Evolutionary conservation across 2,888 invertebrate species (phyloP), one percentile per base, ranked within the genome.

Genomic region (Drosophila monieri): DNA sequence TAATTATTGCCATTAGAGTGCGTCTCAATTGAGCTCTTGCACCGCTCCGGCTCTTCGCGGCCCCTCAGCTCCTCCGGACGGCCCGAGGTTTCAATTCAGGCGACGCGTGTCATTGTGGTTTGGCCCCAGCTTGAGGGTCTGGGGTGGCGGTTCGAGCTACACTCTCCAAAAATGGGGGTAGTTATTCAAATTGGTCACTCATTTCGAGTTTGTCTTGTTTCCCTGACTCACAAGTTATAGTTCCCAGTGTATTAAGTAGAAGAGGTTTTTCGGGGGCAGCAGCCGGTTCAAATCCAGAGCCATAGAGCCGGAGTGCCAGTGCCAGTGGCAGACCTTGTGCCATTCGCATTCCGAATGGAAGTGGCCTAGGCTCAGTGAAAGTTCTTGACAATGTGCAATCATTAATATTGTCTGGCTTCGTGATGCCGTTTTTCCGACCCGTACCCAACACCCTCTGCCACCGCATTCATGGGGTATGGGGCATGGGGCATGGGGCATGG

Each of bases 1-100:
- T 85, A 85, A 85, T 85, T 85, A 88, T 85, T 85, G 80, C 84
- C 84, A 84, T 84, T 84, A 84, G 84, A 80, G 87, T 76, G 88
- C 86, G 84, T 83, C 86, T 85, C 84, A 83, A 84, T 88, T 86
- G 80, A 78, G 80, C 67, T 61, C 35, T 35, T 35, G 35, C 35
- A 35, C n/a, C 35, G 35, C n/a, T 35, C 35, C 47, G 55, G 67
- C 48, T 61, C 21, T 27, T 39, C 32, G 39, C 10, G 15, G 21
- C 37, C 14, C 6, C 1, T 18, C 44, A 15, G 21, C 59, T n/a
- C 59, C 15, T 30, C 46, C 15, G 30, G 37, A 47, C 21, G 41
- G 60, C 60, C 60, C 39, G 60, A 59, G 60, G 60, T 60, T 56
- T 58, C 65, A 64, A 57, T 79, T 73, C 77, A 76, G 77, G 77